These are phyloP conservation scores for Mohoua ochrocephala DNA, from an alignment of 2,113 vertebrate genomes.

Conservation along the genomic window DNA sequence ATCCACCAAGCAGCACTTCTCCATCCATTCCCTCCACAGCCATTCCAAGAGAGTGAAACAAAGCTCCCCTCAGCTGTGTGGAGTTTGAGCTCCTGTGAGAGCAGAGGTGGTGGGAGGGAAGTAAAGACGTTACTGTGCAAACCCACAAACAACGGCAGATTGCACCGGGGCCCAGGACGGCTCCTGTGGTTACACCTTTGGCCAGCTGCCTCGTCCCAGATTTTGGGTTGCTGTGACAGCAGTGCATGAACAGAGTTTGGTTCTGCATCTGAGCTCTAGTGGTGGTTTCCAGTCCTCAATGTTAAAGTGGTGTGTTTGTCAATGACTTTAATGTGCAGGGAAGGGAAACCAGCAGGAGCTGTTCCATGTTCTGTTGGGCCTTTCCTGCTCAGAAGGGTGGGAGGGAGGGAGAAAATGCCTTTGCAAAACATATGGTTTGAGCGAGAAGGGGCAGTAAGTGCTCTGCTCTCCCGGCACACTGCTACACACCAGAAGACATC, in stretches of 20 bases:
- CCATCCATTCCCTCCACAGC: neutral
- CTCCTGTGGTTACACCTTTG: neutral
- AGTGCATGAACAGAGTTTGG: rapidly evolving
- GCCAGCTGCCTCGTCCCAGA: neutral
- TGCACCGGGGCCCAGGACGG: rapidly evolving
- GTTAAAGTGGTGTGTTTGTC: neutral
- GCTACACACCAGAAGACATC: neutral
- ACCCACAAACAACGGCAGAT: neutral
- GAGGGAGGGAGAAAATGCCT: neutral
- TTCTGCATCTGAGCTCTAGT: neutral
- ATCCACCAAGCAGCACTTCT: neutral
- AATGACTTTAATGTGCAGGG: neutral
- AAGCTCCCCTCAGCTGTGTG: rapidly evolving
- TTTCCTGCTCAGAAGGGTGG: neutral
- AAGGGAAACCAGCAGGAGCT: neutral
- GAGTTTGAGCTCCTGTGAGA: neutral
- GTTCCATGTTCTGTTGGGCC: neutral
- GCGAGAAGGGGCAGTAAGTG: neutral
- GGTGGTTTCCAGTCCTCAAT: neutral
- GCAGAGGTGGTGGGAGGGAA: rapidly evolving
- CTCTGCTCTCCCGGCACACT: neutral
- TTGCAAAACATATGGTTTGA: constrained; percentile 21
- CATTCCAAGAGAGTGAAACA: neutral
- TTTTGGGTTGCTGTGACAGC: neutral
- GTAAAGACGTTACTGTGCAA: rapidly evolving